Evolutionary conservation across 1,140 invertebrate genomes (phyloP).

Genomic region (Brevipalpus yothersi): DNA sequence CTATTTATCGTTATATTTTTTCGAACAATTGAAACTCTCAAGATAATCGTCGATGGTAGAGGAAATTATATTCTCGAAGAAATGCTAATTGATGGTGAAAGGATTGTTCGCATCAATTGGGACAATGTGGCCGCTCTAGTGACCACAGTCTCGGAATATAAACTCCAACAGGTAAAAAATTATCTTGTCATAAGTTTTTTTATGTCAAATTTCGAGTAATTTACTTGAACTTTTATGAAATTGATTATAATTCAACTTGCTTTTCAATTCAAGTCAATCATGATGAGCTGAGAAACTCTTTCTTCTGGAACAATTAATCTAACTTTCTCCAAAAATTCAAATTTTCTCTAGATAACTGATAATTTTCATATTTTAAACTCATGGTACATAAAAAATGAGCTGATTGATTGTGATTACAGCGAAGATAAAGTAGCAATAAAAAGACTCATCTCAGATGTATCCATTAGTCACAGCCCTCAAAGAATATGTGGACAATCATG

Average conservation of each 20-base stretch:
- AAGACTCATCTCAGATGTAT: background rate
- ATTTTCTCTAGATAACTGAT: background rate
- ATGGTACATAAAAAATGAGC: slow-evolving; percentile 3
- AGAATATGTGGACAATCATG: background rate
- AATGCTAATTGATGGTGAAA: background rate
- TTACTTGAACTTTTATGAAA: background rate
- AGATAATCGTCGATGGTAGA: too few species aligned
- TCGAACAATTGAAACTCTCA: too few species aligned
- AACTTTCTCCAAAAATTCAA: background rate
- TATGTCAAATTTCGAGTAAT: background rate
- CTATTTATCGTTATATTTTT: too few species aligned
- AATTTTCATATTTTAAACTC: slow-evolving; percentile 1
- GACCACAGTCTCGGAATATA: background rate
- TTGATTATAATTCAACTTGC: background rate
- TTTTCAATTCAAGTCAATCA: background rate
- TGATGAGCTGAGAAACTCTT: background rate
- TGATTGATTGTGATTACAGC: slow-evolving; percentile 8
- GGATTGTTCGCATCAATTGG: background rate
- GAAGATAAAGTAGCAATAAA: background rate
- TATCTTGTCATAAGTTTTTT: background rate
- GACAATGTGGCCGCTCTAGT: background rate
- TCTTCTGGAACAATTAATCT: background rate
- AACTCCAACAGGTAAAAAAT: background rate
- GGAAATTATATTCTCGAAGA: background rate
- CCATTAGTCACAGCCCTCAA: background rate